These are phyloP conservation scores for Drosophila conformis DNA, from an alignment of 2,888 invertebrate species.

Conservation along the genomic window DNA sequence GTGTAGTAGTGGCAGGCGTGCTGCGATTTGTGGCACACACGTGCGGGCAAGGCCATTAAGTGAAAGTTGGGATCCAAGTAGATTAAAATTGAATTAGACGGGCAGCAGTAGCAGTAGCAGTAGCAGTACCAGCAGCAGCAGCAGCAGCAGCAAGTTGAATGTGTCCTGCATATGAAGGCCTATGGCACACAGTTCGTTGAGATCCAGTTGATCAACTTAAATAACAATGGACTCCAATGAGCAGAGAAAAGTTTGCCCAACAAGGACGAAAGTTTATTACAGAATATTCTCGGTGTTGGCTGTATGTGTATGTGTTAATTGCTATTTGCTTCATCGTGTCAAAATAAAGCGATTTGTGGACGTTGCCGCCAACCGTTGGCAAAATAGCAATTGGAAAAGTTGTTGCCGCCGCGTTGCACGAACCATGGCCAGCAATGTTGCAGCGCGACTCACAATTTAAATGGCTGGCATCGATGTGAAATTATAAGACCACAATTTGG, in stretches of 20 bases:
- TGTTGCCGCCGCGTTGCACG: conserved; percentile 15
- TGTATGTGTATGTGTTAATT: conserved; percentile 49
- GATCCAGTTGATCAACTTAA: conserved; percentile 10
- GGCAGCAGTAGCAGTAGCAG: neutral
- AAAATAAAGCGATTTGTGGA: conserved; percentile 32
- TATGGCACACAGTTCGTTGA: conserved; percentile 12
- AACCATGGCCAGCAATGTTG: conserved; percentile 22
- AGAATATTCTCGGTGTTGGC: conserved; percentile 20
- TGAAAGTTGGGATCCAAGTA: conserved; percentile 38
- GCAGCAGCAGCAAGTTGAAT: neutral
- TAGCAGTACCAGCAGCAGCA: neutral
- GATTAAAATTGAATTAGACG: conserved; percentile 54
- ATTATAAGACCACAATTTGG: conserved; percentile 52
- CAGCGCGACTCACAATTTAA: conserved; percentile 33
- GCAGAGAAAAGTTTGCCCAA: conserved; percentile 12
- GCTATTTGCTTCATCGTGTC: conserved; percentile 51
- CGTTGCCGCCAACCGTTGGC: conserved; percentile 1
- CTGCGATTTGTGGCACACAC: conserved; percentile 18
- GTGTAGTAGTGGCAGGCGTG: neutral
- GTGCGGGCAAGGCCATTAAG: conserved; percentile 7
- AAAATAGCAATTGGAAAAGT: conserved; percentile 33
- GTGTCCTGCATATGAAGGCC: neutral
- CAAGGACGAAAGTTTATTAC: conserved; percentile 25
- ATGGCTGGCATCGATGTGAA: neutral
- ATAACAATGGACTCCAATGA: conserved; percentile 34